A percentile compares a stretch with the other conserved stretches of the same genome.
Evolutionary conservation across 2,113 vertebrate genomes (phyloP).

Genomic region (Hiodon tergisus): DNA sequence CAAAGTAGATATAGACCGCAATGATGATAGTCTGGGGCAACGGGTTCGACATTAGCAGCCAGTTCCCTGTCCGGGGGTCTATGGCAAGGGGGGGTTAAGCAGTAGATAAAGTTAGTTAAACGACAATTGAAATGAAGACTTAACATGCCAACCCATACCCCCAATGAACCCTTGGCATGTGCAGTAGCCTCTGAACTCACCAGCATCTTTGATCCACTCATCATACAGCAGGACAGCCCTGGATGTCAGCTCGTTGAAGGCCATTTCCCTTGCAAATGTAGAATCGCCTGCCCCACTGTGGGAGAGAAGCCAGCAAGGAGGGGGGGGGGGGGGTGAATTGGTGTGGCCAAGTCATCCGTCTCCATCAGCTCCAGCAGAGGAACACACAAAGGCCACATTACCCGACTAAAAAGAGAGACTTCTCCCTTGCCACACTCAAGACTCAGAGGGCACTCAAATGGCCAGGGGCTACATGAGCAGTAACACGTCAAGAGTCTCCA

Average conservation of each 20-base stretch:
- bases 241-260: conserved; percentile 71
- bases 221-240: conserved; percentile 76
- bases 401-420: no score
- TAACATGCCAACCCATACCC: no score
- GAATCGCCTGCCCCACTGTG: conserved; percentile 32
- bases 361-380: background rate
- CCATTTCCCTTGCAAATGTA: conserved; percentile 63
- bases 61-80: conserved; percentile 82
- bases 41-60: conserved; percentile 87
- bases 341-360: background rate
- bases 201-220: conserved; percentile 82
- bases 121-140: no score
- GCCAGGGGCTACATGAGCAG: background rate
- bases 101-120: no score
- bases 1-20: conserved; percentile 81
- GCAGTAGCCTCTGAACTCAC: conserved; percentile 58
- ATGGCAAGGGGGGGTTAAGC: no score
- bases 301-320: background rate
- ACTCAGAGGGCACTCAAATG: no score
- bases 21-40: conserved; percentile 81
- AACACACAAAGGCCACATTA: no score
- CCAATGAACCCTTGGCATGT: no score
- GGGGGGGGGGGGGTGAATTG: background rate
- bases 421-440: no score
- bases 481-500: background rate